Evolutionary conservation across 2,888 invertebrate species (phyloP).

Genomic region (Hydrotaea diabolus): DNA sequence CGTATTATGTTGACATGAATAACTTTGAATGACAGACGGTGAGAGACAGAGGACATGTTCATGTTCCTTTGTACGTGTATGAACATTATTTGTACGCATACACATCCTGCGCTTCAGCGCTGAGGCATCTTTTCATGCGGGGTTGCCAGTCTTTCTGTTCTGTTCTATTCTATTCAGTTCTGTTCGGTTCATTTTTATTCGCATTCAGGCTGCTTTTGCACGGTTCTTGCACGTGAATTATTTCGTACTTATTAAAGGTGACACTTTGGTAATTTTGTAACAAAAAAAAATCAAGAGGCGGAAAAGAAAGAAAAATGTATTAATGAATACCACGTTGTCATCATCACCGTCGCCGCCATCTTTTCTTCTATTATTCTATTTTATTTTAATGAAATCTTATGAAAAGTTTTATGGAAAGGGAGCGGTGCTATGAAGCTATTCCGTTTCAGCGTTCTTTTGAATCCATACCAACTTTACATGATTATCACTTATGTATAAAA

Average conservation of each 20-base stretch:
- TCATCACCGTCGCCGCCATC: neutral
- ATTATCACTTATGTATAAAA: constrained; percentile 9
- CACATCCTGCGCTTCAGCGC: neutral
- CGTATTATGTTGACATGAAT: constrained; percentile 81
- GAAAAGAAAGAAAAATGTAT: constrained; percentile 46
- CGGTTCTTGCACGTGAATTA: constrained; percentile 59
- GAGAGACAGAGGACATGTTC: constrained; percentile 13
- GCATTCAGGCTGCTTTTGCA: constrained; percentile 26
- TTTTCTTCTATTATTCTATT: constrained; percentile 31
- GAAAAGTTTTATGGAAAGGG: constrained; percentile 33
- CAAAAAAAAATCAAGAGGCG: constrained; percentile 28
- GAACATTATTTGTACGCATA: constrained; percentile 23
- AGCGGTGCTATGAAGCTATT: constrained; percentile 49
- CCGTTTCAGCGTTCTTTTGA: constrained; percentile 32
- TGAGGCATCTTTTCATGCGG: neutral
- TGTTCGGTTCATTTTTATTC: neutral
- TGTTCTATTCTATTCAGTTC: too few relatives aligned
- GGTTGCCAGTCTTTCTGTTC: constrained; percentile 26
- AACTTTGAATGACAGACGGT: constrained; percentile 76
- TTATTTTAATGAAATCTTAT: constrained; percentile 19
- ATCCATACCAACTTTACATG: constrained; percentile 7
- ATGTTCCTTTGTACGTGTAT: constrained; percentile 20
- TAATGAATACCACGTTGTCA: constrained; percentile 49
- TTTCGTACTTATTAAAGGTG: constrained; percentile 64
- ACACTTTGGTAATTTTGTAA: constrained; percentile 64